Evolutionary conservation across 2,113 vertebrate genomes (phyloP).

Genomic region (Carassius auratus): DNA sequence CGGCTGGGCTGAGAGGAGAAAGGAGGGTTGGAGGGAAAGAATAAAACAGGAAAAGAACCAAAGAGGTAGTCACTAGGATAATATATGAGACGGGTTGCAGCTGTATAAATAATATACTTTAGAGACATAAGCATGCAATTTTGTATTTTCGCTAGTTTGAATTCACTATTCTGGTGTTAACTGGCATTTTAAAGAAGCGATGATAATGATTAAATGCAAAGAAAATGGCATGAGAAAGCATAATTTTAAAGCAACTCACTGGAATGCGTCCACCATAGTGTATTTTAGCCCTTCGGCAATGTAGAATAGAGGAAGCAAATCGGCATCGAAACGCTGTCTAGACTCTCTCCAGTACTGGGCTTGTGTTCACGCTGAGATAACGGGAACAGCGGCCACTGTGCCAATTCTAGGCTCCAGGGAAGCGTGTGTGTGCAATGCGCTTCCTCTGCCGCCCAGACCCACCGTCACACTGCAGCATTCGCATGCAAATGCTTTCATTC

Average conservation of each 20-base stretch:
- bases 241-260: neutral
- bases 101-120: neutral
- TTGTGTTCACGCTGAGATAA: slow-evolving; percentile 49
- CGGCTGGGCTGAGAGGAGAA: slow-evolving; percentile 58
- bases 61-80: slow-evolving; percentile 22
- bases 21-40: slow-evolving; percentile 48
- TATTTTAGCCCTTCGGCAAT: neutral
- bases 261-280: slow-evolving; percentile 20
- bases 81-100: neutral
- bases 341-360: slow-evolving; percentile 46
- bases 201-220: neutral
- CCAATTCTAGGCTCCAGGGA: slow-evolving; percentile 18
- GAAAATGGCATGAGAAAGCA: slow-evolving; percentile 1
- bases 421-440: neutral
- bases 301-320: slow-evolving; percentile 4
- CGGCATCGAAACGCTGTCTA: slow-evolving; percentile 19
- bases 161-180: neutral
- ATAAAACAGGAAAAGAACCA: slow-evolving; percentile 55
- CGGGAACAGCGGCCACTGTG: slow-evolving; percentile 24
- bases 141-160: neutral
- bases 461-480: slow-evolving; percentile 45
- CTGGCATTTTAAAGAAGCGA: slow-evolving; percentile 6
- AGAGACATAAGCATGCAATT: neutral
- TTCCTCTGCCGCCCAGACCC: slow-evolving; percentile 40
- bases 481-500: slow-evolving; percentile 57